phyloP scores from a whole-genome alignment of 2,797 vertebrate genomes.

The Sparus aurata region DNA sequence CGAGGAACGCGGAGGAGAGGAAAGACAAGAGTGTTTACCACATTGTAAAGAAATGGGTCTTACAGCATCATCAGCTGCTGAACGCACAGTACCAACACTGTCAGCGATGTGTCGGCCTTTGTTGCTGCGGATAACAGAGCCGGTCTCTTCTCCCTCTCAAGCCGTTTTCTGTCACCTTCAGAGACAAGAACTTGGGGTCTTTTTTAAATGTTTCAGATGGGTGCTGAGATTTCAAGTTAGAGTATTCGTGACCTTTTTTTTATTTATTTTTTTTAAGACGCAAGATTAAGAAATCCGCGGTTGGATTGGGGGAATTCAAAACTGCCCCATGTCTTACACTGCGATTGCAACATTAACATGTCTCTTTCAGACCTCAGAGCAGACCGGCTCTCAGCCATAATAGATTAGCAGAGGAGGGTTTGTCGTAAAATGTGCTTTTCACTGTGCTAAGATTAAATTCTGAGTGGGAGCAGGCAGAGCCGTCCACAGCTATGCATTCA shows the following conservation, averaged over 20 bases:
- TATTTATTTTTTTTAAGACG: constrained; percentile 2
- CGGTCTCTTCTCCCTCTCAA: constrained; percentile 47
- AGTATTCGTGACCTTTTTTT: neutral
- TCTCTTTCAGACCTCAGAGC: constrained; percentile 31
- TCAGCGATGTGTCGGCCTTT: constrained; percentile 67
- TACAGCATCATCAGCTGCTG: constrained; percentile 69
- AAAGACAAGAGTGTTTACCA: constrained; percentile 28
- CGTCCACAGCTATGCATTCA: constrained; percentile 60
- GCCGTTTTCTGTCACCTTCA: constrained; percentile 28
- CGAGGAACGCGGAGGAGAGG: constrained; percentile 8
- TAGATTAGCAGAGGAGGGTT: constrained; percentile 60
- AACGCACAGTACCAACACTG: constrained; percentile 66
- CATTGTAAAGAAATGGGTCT: constrained; percentile 36
- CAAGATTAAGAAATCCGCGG: constrained; percentile 42
- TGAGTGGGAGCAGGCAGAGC: constrained; percentile 51
- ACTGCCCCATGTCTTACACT: constrained; percentile 19
- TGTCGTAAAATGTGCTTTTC: constrained; percentile 63
- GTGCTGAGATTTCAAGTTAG: constrained; percentile 38
- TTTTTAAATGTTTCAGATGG: constrained; percentile 34
- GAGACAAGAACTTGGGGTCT: constrained; percentile 18
- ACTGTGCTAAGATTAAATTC: constrained; percentile 58
- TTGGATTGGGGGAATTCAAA: constrained; percentile 10
- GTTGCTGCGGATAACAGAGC: constrained; percentile 54
- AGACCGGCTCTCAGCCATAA: constrained; percentile 56
- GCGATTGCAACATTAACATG: constrained; percentile 48